Evolutionary conservation across 2,888 invertebrate genomes (phyloP).

Genomic region (Phoenoteleia sp.): DNA sequence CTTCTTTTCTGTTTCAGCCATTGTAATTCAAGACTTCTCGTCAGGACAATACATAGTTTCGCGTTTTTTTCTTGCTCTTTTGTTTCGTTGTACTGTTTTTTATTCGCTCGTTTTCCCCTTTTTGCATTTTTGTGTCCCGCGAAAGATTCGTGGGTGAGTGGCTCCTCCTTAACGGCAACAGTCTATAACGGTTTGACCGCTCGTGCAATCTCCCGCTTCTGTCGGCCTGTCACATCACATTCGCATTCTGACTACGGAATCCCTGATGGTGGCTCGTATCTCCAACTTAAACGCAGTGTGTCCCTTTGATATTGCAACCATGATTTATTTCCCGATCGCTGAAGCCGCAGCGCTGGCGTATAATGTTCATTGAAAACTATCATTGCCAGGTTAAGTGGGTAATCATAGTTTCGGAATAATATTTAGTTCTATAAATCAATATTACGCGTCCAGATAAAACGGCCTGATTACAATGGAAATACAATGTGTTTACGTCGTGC

Average conservation of each 20-base stretch:
- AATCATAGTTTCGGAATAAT: slow-evolving; percentile 69
- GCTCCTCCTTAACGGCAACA: slow-evolving; percentile 70
- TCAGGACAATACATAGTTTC: slow-evolving; percentile 83
- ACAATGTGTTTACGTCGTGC: slow-evolving; percentile 63
- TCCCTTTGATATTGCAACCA: slow-evolving; percentile 64
- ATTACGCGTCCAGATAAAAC: slow-evolving; percentile 56
- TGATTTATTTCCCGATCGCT: slow-evolving; percentile 57
- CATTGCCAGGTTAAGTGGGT: slow-evolving; percentile 64
- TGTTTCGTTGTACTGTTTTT: slow-evolving; percentile 53
- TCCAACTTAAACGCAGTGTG: slow-evolving; percentile 44
- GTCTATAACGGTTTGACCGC: slow-evolving; percentile 74
- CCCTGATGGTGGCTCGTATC: slow-evolving; percentile 63
- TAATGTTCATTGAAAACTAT: slow-evolving; percentile 58
- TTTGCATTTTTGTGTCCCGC: slow-evolving; percentile 73
- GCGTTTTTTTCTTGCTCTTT: slow-evolving; percentile 77
- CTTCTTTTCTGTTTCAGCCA: slow-evolving; percentile 71
- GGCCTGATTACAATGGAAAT: slow-evolving; percentile 54
- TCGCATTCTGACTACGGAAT: slow-evolving; percentile 76
- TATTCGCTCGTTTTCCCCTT: slow-evolving; percentile 56
- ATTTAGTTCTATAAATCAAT: slow-evolving; percentile 63
- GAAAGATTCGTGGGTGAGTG: slow-evolving; percentile 80
- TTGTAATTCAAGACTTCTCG: slow-evolving; percentile 83
- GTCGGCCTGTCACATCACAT: slow-evolving; percentile 78
- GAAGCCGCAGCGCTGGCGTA: slow-evolving; percentile 10
- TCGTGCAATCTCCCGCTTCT: slow-evolving; percentile 74